Evolutionary conservation across 2,888 invertebrate genomes (phyloP).

Genomic region (Orthosia gracilis): DNA sequence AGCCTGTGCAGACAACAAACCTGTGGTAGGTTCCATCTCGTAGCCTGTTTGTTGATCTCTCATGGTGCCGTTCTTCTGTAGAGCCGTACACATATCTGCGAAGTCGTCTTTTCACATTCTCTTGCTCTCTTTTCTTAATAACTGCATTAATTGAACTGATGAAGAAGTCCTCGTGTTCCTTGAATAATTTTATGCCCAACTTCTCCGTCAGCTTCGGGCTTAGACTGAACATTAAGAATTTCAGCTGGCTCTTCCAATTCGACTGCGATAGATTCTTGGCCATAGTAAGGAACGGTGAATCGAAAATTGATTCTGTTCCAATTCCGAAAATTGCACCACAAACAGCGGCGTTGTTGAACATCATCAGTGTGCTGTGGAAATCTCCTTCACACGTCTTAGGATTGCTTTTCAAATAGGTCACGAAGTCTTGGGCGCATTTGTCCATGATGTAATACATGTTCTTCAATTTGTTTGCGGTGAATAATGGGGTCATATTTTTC

Average conservation of each 20-base stretch:
- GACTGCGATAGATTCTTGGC: constrained; percentile 62
- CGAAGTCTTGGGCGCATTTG: constrained; percentile 75
- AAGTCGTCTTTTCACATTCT: constrained; percentile 77
- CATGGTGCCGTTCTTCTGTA: constrained; percentile 76
- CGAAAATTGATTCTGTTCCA: constrained; percentile 75
- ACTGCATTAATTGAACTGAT: constrained; percentile 76
- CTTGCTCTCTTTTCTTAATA: constrained; percentile 71
- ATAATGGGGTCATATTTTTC: constrained; percentile 80
- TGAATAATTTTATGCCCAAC: constrained; percentile 72
- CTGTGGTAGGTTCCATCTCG: constrained; percentile 77
- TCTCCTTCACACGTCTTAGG: constrained; percentile 65
- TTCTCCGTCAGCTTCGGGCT: constrained; percentile 60
- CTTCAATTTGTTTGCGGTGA: constrained; percentile 79
- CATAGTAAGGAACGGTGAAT: constrained; percentile 76
- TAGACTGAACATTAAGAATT: constrained; percentile 60
- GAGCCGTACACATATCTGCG: constrained; percentile 74
- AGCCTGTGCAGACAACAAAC: constrained; percentile 58
- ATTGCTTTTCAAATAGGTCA: constrained; percentile 69
- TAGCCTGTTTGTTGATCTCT: constrained; percentile 72
- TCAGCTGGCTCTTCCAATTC: constrained; percentile 51
- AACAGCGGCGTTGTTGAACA: constrained; percentile 75
- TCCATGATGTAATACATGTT: constrained; percentile 82
- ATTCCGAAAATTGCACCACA: constrained; percentile 81
- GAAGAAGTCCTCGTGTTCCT: constrained; percentile 77
- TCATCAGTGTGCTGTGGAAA: constrained; percentile 60